Base-by-base conservation (phyloP, 2,888 invertebrate genomes). In the Diplazon laetatorius region DNA sequence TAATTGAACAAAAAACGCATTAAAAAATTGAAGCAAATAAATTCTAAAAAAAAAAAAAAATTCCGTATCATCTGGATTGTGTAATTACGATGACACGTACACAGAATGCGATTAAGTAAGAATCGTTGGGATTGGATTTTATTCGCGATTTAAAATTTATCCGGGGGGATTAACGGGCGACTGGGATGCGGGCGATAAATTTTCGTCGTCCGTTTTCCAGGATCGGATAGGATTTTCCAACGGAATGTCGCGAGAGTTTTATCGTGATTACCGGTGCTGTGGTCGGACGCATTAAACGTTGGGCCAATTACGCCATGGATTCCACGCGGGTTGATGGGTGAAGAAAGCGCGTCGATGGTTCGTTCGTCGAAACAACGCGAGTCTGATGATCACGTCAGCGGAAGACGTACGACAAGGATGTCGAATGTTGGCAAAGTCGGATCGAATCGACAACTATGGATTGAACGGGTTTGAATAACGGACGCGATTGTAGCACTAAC, bases 381-480 rank as follows among this genome's bases (percentile, higher is more conserved):
- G n/a, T n/a, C n/a, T n/a, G n/a, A n/a, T n/a, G n/a, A n/a, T n/a
- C n/a, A n/a, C n/a, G n/a, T 20, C 46, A 12, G 39, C 9, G 39
- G 46, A 46, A 46, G 10, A 46, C 9, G 25, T 52, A 18, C 16
- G 46, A 6, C 16, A 14, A 42, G 10, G 42, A 16, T 3, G 42
- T n/a, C 39, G 35, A 20, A 46, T 30, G 44, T 63, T 10, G 18
- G 39, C 16, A 37, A 6, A 48, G 48, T 6, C 9, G 22, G 30
- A 48, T 18, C 22, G 39, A 62, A 62, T n/a, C n/a, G 35, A 16
- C 37, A 72, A 62, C 42, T 55, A 50, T 48, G 72, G 62, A 68
- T 62, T 63, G 30, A 35, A 42, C 50, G 48, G 77, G 62, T 73
- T 77, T 73, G 68, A 68, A 77, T 59, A 69, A 57, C 57, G 30